Evolutionary conservation across 2,113 vertebrate species (phyloP).

Genomic region (Budorcas taxicolor): DNA sequence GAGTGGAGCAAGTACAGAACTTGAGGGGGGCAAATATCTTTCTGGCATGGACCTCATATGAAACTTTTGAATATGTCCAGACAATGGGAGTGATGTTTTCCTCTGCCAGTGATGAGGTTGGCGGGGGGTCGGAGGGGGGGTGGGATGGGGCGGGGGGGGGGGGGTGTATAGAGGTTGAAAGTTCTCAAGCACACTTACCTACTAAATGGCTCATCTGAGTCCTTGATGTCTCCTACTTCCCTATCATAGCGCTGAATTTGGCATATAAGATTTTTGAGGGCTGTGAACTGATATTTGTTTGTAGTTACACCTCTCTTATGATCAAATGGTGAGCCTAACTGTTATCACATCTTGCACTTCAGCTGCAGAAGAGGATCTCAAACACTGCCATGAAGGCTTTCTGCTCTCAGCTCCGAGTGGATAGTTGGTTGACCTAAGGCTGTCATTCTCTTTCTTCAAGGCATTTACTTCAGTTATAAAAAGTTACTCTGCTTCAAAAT

Average conservation of each 20-base stretch:
- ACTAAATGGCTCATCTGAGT: neutral
- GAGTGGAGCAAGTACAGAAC: neutral
- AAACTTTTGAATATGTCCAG: neutral
- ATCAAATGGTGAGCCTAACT: neutral
- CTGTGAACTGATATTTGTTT: neutral
- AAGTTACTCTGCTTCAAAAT: neutral
- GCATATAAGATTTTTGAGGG: neutral
- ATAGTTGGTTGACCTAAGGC: neutral
- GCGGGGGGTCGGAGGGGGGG: too few species aligned
- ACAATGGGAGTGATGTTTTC: neutral
- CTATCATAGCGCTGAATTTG: neutral
- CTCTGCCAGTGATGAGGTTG: neutral
- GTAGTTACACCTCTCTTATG: neutral
- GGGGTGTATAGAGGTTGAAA: neutral
- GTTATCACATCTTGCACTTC: neutral
- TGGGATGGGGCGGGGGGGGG: accelerated
- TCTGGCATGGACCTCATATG: neutral
- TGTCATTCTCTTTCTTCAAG: slow-evolving; percentile 1
- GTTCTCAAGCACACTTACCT: neutral
- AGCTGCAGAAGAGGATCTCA: neutral
- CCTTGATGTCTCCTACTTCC: neutral
- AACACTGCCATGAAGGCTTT: neutral
- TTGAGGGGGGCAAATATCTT: neutral
- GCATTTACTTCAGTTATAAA: slow-evolving; percentile 22
- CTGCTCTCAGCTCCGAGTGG: neutral